These are phyloP conservation scores for Proisotoma minuta DNA, from an alignment of 2,888 invertebrate species.

Conservation along the genomic window DNA sequence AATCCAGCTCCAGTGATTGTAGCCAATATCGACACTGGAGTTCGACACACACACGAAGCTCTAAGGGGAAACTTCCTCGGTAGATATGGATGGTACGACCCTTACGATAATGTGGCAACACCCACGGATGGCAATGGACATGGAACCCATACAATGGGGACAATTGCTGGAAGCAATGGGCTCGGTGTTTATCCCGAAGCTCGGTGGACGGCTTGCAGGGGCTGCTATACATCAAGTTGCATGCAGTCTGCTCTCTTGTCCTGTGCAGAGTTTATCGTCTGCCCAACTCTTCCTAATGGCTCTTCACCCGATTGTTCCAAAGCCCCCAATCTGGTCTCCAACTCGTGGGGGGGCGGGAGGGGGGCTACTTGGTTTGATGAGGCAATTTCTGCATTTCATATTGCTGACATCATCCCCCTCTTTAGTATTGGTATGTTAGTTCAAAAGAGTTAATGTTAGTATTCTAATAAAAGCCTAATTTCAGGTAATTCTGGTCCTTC, in stretches of 20 bases:
- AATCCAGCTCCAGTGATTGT: slow-evolving; percentile 11
- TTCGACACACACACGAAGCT: slow-evolving; percentile 12
- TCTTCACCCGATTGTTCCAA: slow-evolving; percentile 2
- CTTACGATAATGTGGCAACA: neutral
- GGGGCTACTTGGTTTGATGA: no score
- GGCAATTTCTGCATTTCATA: no score
- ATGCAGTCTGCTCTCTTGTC: slow-evolving; percentile 19
- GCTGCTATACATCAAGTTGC: slow-evolving; percentile 13
- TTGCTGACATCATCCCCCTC: no score
- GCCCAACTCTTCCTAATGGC: slow-evolving; percentile 30
- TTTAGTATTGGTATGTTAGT: no score
- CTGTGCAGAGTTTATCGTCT: slow-evolving; percentile 32
- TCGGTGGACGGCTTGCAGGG: slow-evolving; percentile 12
- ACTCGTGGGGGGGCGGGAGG: no score
- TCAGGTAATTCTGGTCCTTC: slow-evolving; percentile 7
- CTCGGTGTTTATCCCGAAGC: slow-evolving; percentile 13
- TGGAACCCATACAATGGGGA: slow-evolving; percentile 20
- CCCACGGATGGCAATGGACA: slow-evolving; percentile 10
- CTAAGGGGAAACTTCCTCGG: slow-evolving; percentile 5
- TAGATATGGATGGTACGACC: slow-evolving; percentile 24
- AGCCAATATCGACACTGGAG: slow-evolving; percentile 29
- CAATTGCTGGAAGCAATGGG: slow-evolving; percentile 16
- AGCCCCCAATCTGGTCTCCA: slow-evolving; percentile 35
- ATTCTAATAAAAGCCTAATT: no score
- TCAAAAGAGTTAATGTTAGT: no score